Evolutionary conservation across 2,113 vertebrate genomes (phyloP).

Genomic region (Pelecanoides urinatrix): DNA sequence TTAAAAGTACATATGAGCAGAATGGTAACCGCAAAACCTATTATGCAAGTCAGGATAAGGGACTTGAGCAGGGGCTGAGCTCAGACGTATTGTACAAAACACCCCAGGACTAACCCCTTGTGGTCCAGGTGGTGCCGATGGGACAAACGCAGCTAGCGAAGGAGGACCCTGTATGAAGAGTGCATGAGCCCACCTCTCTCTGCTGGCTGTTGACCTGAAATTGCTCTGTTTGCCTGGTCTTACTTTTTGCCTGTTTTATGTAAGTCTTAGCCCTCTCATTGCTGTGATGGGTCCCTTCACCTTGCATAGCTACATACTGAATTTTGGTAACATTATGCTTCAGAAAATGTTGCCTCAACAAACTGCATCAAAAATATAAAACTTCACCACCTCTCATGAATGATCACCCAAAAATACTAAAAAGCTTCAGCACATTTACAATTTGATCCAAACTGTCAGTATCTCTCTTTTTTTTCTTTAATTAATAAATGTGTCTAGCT

Average conservation of each 20-base stretch:
- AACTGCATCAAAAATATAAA: background rate
- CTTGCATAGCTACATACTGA: background rate
- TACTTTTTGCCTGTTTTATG: background rate
- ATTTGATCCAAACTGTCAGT: background rate
- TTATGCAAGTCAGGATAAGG: background rate
- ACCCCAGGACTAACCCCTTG: fast-evolving
- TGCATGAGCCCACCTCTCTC: fast-evolving
- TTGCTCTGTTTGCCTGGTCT: background rate
- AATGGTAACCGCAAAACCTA: background rate
- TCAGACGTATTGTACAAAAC: background rate
- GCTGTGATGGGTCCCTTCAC: background rate
- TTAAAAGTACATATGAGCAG: background rate
- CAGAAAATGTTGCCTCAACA: background rate
- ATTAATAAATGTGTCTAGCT: constrained; percentile 39
- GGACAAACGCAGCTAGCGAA: background rate
- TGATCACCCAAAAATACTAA: background rate
- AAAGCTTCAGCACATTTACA: background rate
- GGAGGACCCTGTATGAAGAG: fast-evolving
- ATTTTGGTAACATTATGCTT: background rate
- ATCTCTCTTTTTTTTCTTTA: background rate
- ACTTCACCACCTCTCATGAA: background rate
- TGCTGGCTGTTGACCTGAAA: background rate
- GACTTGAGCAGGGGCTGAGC: background rate
- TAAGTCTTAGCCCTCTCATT: background rate
- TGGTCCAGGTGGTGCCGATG: background rate